Evolutionary conservation across 2,113 vertebrate genomes (phyloP), one percentile per base, ranked within the genome.

Genomic region (Ammodytes marinus): DNA sequence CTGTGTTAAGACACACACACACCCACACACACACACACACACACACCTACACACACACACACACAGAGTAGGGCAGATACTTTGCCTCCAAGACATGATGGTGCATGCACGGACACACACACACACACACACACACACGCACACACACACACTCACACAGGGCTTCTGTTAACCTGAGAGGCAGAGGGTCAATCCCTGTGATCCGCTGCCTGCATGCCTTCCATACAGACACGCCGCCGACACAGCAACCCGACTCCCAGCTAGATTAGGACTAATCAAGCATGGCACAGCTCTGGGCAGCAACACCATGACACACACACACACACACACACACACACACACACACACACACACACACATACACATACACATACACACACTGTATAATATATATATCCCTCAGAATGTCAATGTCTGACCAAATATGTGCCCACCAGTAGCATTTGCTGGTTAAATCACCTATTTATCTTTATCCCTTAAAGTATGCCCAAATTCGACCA

Each of bases 151-250:
- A 74, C 78, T 82, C 83, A 74, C 45, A 72, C 39, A 43, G 69
- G 66, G 95, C 94, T 95, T 95, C 95, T 94, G 94, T 95, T 95
- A 95, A 95, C 95, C 94, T 90, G 91, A 94, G 92, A 93, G 91
- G 89, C 87, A 75, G 82, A 67, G 89, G 94, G 95, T 95, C 94
- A 95, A 94, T 94, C 92, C 91, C 87, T 89, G 89, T 93, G 91
- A 95, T 92, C 88, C 85, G 53, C 68, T 73, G 92, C 93, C 93
- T 90, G 90, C 93, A 95, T 95, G 90, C 92, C 87, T 92, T 92
- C 92, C 91, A 90, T 90, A 88, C 85, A 89, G 88, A 94, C 90
- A 91, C 72, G 89, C 82, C 81, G 89, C 86, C 80, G 64, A 93
- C 93, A 93, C 92, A 71, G 95, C 89, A 95, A 95, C 93, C 82